A percentile compares a stretch with the other conserved stretches of the same genome.
Evolutionary conservation across 2,797 vertebrate genomes (phyloP).

Genomic region (Allobates femoralis): DNA sequence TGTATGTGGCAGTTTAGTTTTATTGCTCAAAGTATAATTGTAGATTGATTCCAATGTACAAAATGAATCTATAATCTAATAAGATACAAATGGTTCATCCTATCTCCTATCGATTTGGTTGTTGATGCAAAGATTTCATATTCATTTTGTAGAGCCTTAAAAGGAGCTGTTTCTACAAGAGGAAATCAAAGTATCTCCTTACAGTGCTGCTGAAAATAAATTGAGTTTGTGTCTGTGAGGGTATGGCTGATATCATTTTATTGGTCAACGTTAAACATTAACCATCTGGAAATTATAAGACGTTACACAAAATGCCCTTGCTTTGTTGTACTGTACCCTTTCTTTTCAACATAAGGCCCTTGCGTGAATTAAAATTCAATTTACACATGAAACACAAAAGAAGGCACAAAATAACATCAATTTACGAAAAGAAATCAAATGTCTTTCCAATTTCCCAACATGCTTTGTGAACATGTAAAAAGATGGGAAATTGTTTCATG

Average conservation of each 20-base stretch:
- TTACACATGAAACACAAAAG: slow-evolving; percentile 29
- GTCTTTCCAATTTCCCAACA: slow-evolving; percentile 14
- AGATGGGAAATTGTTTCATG: slow-evolving; percentile 15
- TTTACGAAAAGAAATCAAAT: slow-evolving; percentile 40
- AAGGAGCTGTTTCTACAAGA: slow-evolving; percentile 28
- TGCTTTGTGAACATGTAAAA: slow-evolving; percentile 17
- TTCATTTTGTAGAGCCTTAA: slow-evolving; percentile 29
- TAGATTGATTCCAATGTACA: slow-evolving; percentile 4
- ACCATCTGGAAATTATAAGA: slow-evolving; percentile 36
- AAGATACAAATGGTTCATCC: slow-evolving; percentile 11
- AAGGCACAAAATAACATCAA: slow-evolving; percentile 35
- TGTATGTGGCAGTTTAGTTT: neutral
- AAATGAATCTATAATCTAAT: slow-evolving; percentile 32
- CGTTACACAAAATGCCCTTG: neutral
- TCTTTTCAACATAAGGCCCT: neutral
- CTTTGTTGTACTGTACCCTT: neutral
- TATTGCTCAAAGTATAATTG: neutral
- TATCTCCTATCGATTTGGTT: slow-evolving; percentile 55
- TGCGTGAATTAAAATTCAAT: slow-evolving; percentile 3
- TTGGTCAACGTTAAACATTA: slow-evolving; percentile 7
- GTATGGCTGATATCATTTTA: neutral
- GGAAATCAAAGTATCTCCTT: slow-evolving; percentile 41
- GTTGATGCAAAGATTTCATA: slow-evolving; percentile 45
- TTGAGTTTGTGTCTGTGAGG: slow-evolving; percentile 17
- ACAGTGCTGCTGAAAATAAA: slow-evolving; percentile 39